phyloP scores from a whole-genome alignment of 2,888 invertebrate genomes.

The Strigamia transsilvanica region DNA sequence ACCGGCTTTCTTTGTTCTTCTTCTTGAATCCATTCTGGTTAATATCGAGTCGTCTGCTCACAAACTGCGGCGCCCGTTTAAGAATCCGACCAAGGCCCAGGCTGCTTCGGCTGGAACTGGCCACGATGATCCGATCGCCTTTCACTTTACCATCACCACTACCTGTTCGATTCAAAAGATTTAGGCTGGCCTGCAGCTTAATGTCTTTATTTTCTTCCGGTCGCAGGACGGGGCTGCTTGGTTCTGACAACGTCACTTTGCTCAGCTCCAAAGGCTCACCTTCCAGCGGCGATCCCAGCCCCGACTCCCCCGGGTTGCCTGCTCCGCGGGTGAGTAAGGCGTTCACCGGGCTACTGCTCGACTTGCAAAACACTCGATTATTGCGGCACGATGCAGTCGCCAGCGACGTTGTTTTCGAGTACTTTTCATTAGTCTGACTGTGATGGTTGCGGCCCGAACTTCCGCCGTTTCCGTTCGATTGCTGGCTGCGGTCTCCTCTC shows the following conservation, averaged over 20 bases:
- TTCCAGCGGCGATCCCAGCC: background rate
- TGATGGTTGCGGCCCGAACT: background rate
- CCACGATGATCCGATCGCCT: conserved; percentile 41
- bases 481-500: background rate
- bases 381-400: background rate
- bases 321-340: conserved; percentile 21
- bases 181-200: conserved; percentile 51
- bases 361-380: conserved; percentile 50
- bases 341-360: conserved; percentile 44
- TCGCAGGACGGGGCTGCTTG: conserved; percentile 35
- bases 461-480: background rate
- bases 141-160: conserved; percentile 13
- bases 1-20: conserved; percentile 53
- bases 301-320: background rate
- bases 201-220: conserved; percentile 32
- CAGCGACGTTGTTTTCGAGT: conserved; percentile 25
- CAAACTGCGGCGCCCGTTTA: conserved; percentile 44
- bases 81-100: conserved; percentile 38
- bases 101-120: conserved; percentile 10
- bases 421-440: conserved; percentile 5
- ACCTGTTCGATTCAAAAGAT: conserved; percentile 46
- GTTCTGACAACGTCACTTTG: conserved; percentile 51
- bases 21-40: conserved; percentile 59
- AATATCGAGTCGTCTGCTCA: conserved; percentile 57
- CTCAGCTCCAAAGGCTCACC: background rate